phyloP scores from a whole-genome alignment of 2,113 vertebrate species.

The Vidua macroura region DNA sequence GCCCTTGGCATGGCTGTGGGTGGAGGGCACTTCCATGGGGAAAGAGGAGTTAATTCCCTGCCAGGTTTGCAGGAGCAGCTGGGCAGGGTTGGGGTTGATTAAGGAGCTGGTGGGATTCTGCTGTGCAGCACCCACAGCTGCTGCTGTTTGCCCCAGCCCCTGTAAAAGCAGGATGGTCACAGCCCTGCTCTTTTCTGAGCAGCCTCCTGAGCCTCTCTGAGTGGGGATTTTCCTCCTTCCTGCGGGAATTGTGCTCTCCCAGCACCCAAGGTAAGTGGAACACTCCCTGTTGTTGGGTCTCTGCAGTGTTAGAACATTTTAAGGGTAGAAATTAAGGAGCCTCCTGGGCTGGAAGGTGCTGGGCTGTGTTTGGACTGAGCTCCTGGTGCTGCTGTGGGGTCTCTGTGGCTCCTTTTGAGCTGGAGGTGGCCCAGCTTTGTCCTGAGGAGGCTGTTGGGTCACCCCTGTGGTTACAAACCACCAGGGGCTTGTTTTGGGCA shows the following conservation, averaged over 20 bases:
- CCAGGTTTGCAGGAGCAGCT: not conserved
- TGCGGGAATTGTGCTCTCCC: rapidly evolving
- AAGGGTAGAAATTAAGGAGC: rapidly evolving
- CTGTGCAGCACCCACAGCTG: not conserved
- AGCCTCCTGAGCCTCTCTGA: rapidly evolving
- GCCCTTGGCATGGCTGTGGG: not conserved
- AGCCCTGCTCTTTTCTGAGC: rapidly evolving
- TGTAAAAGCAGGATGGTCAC: not conserved
- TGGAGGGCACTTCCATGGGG: not conserved
- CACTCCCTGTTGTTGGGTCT: rapidly evolving
- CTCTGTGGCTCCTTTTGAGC: too few species aligned
- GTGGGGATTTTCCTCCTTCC: rapidly evolving
- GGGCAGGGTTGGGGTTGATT: not conserved
- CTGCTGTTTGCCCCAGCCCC: not conserved
- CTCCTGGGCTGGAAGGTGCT: not conserved
- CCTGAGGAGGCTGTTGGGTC: not conserved
- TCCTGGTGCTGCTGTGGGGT: not conserved
- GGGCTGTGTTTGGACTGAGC: rapidly evolving
- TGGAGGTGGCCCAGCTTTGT: not conserved
- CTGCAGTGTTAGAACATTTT: rapidly evolving
- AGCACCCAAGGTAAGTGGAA: rapidly evolving
- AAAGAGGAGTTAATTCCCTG: rapidly evolving
- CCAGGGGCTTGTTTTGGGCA: not conserved
- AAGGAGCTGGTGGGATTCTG: rapidly evolving
- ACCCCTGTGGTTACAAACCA: rapidly evolving